phyloP scores from a whole-genome alignment of 2,888 invertebrate genomes.

The Auanema freiburgensis region DNA sequence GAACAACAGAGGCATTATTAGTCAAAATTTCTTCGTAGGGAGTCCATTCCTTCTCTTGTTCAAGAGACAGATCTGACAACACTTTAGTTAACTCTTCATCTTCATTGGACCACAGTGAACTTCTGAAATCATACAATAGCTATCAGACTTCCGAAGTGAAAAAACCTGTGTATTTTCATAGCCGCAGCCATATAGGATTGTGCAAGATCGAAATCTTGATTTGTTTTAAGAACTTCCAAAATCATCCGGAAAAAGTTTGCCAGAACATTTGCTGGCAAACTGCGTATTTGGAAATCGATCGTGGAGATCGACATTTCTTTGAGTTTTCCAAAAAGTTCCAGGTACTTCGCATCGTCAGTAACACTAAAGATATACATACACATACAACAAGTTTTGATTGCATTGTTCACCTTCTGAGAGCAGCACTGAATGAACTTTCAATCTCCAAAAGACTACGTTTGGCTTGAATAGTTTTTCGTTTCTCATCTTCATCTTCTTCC shows the following conservation, averaged over 20 bases:
- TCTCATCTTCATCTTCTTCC: constrained; percentile 21
- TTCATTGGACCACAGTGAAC: constrained; percentile 12
- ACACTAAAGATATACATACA: not conserved
- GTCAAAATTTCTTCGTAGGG: constrained; percentile 28
- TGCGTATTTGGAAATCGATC: constrained; percentile 57
- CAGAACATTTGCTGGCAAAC: constrained; percentile 38
- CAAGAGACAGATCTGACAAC: constrained; percentile 18
- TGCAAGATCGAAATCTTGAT: constrained; percentile 83
- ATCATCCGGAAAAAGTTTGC: constrained; percentile 50
- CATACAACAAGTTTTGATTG: constrained; percentile 1
- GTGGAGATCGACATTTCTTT: constrained; percentile 48
- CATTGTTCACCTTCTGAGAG: constrained; percentile 9
- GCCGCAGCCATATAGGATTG: constrained; percentile 87
- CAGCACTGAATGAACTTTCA: constrained; percentile 37
- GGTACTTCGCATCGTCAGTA: constrained; percentile 3
- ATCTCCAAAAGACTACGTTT: constrained; percentile 51
- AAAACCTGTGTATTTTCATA: constrained; percentile 72
- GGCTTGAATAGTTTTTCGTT: constrained; percentile 29
- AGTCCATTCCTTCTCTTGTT: constrained; percentile 23
- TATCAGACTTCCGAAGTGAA: no score
- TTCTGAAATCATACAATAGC: constrained; percentile 6
- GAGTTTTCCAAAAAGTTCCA: constrained; percentile 11
- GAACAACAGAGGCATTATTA: constrained; percentile 43
- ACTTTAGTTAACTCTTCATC: constrained; percentile 18
- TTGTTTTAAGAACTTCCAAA: constrained; percentile 71